Percentiles rank a stretch among this genome's conserved stretches.
phyloP scores from a whole-genome alignment of 1,140 invertebrate genomes.

The Ceratosolen solmsi region DNA sequence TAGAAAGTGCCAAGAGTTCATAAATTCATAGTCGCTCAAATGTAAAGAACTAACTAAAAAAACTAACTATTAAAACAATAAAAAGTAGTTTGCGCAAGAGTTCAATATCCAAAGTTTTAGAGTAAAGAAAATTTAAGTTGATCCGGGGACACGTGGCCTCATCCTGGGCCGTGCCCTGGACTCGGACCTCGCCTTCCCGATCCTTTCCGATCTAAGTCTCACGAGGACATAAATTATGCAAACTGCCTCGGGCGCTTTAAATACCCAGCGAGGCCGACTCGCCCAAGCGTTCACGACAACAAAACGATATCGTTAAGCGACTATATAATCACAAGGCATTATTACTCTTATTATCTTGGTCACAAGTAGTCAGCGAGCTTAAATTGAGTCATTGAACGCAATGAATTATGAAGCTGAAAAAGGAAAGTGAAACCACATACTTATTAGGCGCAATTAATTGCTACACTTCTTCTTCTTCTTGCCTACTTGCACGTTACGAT shows the following conservation, averaged over 20 bases:
- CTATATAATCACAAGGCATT: conserved; percentile 59
- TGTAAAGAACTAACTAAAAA: neutral
- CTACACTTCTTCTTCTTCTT: neutral
- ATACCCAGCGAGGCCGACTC: conserved; percentile 42
- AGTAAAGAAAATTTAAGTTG: conserved; percentile 26
- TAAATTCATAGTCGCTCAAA: conserved; percentile 20
- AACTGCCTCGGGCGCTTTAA: conserved; percentile 50
- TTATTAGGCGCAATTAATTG: neutral
- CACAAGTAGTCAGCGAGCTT: conserved; percentile 37
- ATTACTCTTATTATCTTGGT: conserved; percentile 63
- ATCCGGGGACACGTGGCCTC: neutral
- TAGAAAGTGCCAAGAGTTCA: neutral
- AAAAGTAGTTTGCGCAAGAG: neutral
- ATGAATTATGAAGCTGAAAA: conserved; percentile 23
- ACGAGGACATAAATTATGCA: conserved; percentile 55
- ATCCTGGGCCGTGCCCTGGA: neutral
- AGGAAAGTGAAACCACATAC: neutral
- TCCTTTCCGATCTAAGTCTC: conserved; percentile 1
- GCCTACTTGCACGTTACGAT: neutral
- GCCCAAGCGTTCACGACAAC: conserved; percentile 44
- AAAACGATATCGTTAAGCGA: conserved; percentile 56
- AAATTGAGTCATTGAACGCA: conserved; percentile 59
- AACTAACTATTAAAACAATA: neutral
- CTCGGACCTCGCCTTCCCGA: neutral
- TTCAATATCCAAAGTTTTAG: conserved; percentile 12